Conservation (phyloP, 2,888 invertebrate species). For the Drosophila pegasa region DNA sequence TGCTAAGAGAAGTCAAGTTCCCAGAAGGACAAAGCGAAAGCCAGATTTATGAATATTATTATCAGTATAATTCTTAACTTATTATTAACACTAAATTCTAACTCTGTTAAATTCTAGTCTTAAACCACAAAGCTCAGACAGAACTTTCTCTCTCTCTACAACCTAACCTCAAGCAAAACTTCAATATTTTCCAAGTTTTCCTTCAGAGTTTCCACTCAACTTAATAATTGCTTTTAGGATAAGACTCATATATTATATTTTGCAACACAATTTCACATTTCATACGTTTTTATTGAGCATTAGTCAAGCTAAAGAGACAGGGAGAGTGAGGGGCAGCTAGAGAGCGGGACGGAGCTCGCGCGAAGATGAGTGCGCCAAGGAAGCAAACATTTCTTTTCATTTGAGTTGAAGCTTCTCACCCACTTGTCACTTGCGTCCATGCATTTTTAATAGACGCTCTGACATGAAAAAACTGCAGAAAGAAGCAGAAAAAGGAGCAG, state of each 20-base stretch:
- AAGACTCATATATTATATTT: neutral
- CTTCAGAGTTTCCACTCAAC: neutral
- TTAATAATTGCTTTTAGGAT: neutral
- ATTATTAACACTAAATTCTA: no score
- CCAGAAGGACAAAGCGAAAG: neutral
- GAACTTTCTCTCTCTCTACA: no score
- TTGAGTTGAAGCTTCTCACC: slow-evolving; percentile 30
- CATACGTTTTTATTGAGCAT: slow-evolving; percentile 25
- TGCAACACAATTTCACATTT: slow-evolving; percentile 1
- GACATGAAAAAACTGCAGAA: slow-evolving; percentile 17
- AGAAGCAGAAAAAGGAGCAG: neutral
- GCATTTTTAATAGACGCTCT: slow-evolving; percentile 65
- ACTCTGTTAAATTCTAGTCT: no score
- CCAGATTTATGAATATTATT: neutral
- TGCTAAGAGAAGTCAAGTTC: no score
- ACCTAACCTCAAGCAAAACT: neutral
- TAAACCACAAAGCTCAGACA: neutral
- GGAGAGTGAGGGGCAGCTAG: neutral
- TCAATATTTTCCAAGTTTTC: neutral
- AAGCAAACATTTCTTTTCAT: slow-evolving; percentile 50
- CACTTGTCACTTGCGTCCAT: slow-evolving; percentile 38
- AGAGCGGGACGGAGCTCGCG: neutral
- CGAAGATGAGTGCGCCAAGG: slow-evolving; percentile 13
- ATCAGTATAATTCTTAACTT: neutral
- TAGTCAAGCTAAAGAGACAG: slow-evolving; percentile 27